A percentile compares a stretch with the other conserved stretches of the same genome.
phyloP scores from a whole-genome alignment of 2,113 vertebrate species.

The Zapornia atra region DNA sequence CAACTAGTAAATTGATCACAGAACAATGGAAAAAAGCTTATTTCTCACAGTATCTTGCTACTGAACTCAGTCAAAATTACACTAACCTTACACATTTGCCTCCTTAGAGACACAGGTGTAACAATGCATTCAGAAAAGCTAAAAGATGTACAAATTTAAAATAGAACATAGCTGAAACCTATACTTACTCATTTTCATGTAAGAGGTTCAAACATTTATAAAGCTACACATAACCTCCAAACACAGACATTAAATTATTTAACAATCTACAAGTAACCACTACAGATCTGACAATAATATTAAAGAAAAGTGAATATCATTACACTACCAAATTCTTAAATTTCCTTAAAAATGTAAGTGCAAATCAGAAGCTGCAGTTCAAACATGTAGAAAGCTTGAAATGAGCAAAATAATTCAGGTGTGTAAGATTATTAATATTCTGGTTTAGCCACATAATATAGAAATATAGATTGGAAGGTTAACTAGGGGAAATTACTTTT shows the following conservation, averaged over 20 bases:
- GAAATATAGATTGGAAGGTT: not conserved
- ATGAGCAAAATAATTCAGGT: constrained; percentile 12
- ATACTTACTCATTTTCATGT: not conserved
- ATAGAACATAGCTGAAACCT: not conserved
- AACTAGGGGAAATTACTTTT: not conserved
- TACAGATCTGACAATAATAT: not conserved
- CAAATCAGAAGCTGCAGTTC: constrained; percentile 17
- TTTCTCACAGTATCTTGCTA: not conserved
- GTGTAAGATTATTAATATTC: not conserved
- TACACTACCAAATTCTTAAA: not conserved
- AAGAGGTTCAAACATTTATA: not conserved
- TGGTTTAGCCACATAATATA: not conserved
- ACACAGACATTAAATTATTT: not conserved
- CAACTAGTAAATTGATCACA: not conserved
- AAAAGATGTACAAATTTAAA: not conserved
- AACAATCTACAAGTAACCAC: not conserved
- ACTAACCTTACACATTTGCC: not conserved
- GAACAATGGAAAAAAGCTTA: not conserved
- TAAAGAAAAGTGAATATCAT: not conserved
- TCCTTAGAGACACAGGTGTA: not conserved
- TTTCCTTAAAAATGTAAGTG: constrained; percentile 11
- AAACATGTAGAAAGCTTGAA: not conserved
- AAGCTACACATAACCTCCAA: not conserved
- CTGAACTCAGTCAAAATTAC: not conserved
- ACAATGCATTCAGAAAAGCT: not conserved